Percentiles rank a stretch among this genome's conserved stretches.
These are phyloP conservation scores for Hyperoplus immaculatus DNA, from an alignment of 2,797 vertebrate species.

Conservation along the genomic window DNA sequence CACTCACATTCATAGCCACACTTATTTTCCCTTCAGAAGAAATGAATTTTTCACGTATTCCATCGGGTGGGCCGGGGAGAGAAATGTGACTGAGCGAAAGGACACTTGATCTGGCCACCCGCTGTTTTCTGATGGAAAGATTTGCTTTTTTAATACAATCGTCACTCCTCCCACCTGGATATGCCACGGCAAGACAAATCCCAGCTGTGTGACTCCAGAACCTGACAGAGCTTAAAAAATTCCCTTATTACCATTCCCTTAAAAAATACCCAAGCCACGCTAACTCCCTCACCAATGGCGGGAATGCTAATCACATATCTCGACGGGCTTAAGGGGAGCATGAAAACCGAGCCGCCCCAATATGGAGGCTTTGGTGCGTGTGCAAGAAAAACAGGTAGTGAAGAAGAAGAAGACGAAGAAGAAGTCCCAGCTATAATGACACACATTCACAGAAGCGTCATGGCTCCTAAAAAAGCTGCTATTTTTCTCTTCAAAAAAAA, in stretches of 20 bases:
- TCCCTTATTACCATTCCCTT: constrained; percentile 79
- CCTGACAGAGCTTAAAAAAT: constrained; percentile 79
- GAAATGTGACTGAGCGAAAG: constrained; percentile 74
- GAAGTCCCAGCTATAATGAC: constrained; percentile 76
- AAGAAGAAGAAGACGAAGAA: constrained; percentile 23
- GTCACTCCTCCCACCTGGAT: constrained; percentile 84
- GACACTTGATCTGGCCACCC: constrained; percentile 86
- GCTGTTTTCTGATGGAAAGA: constrained; percentile 87
- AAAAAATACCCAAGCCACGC: constrained; percentile 70
- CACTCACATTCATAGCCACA: constrained; percentile 66
- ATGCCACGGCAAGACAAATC: constrained; percentile 84
- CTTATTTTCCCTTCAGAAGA: constrained; percentile 69
- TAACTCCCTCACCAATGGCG: constrained; percentile 70
- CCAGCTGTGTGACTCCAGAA: constrained; percentile 82
- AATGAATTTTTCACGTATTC: constrained; percentile 75
- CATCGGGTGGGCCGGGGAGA: constrained; percentile 74
- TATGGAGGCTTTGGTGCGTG: constrained; percentile 67
- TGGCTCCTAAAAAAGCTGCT: constrained; percentile 66
- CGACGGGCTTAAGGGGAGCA: constrained; percentile 61
- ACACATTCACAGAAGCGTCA: constrained; percentile 73
- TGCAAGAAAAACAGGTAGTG: constrained; percentile 43
- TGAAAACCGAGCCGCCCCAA: constrained; percentile 59
- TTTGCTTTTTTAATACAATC: constrained; percentile 87
- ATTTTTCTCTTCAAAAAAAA: constrained; percentile 16
- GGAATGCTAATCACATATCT: constrained; percentile 78